These are phyloP conservation scores for Microtus agrestis DNA, from an alignment of 2,797 vertebrate species.

Conservation along the genomic window DNA sequence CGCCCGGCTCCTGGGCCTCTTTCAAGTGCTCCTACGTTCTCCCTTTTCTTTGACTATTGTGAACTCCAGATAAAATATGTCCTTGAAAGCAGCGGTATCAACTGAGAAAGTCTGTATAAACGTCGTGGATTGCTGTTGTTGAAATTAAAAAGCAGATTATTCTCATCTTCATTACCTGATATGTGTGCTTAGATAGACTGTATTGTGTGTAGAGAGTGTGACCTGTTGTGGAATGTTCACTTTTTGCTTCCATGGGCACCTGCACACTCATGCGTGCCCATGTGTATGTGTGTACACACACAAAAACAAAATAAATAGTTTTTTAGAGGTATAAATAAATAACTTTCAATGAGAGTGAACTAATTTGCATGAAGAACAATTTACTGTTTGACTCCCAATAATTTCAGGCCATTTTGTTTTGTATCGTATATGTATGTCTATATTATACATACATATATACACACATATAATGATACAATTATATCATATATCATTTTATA, in stretches of 20 bases:
- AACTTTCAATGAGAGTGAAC: neutral
- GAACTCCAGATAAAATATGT: neutral
- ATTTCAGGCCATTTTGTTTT: neutral
- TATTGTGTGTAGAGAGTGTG: conserved; percentile 28
- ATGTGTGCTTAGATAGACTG: neutral
- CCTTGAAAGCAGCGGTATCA: neutral
- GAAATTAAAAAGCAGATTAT: conserved; percentile 18
- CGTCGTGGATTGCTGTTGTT: conserved; percentile 11
- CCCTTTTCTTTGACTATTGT: neutral
- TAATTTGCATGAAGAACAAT: neutral
- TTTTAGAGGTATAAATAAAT: neutral
- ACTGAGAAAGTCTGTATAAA: neutral
- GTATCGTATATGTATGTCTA: neutral
- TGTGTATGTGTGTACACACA: neutral
- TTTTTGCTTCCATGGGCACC: conserved; percentile 43
- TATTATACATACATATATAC: neutral
- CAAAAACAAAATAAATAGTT: neutral
- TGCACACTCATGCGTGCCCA: neutral
- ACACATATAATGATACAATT: too few species aligned
- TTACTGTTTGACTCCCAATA: neutral
- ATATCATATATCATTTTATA: too few species aligned
- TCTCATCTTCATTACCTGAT: neutral
- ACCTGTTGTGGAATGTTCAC: conserved; percentile 32
- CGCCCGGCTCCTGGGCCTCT: neutral
- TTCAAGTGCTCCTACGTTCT: neutral